These are phyloP conservation scores for Dendrophyllia cribrosa DNA, from an alignment of 64 coral and sea anemone species.

Conservation along the genomic window DNA sequence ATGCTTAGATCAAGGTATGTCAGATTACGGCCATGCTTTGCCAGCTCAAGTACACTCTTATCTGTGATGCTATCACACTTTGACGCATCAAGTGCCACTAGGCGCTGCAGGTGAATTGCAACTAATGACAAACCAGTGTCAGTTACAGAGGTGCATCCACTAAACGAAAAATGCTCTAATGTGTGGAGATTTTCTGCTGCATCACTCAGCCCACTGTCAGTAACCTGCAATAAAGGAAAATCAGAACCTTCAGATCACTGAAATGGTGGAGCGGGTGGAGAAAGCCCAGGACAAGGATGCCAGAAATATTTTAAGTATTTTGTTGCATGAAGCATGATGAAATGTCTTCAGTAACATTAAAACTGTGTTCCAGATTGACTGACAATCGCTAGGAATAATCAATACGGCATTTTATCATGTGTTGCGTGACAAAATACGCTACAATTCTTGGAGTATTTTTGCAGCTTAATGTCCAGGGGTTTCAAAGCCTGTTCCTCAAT, in stretches of 20 bases:
- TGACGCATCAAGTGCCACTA: slow-evolving; percentile 72
- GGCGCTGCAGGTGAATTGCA: slow-evolving; percentile 61
- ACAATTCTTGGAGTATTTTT: too few species aligned
- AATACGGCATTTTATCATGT: too few species aligned
- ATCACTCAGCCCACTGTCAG: slow-evolving; percentile 68
- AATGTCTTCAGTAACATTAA: too few species aligned
- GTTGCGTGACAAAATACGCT: too few species aligned
- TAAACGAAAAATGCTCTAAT: slow-evolving; percentile 68
- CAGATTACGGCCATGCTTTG: slow-evolving; percentile 62
- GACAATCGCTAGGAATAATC: too few species aligned
- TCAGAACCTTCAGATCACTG: background rate
- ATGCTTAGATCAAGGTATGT: slow-evolving; percentile 88
- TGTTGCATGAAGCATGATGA: too few species aligned
- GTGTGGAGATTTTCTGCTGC: slow-evolving; percentile 51
- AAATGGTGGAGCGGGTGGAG: too few species aligned
- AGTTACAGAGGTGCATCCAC: slow-evolving; percentile 75
- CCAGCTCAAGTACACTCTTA: slow-evolving; percentile 49
- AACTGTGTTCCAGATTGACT: too few species aligned
- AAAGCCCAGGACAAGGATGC: too few species aligned
- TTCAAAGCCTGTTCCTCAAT: too few species aligned
- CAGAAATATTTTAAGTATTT: too few species aligned
- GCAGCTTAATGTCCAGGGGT: too few species aligned
- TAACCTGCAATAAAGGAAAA: slow-evolving; percentile 56
- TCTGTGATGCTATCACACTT: slow-evolving; percentile 91
- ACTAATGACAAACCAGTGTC: slow-evolving; percentile 68